Evolutionary conservation across 2,113 vertebrate species (phyloP).

Genomic region (Aythya baeri): DNA sequence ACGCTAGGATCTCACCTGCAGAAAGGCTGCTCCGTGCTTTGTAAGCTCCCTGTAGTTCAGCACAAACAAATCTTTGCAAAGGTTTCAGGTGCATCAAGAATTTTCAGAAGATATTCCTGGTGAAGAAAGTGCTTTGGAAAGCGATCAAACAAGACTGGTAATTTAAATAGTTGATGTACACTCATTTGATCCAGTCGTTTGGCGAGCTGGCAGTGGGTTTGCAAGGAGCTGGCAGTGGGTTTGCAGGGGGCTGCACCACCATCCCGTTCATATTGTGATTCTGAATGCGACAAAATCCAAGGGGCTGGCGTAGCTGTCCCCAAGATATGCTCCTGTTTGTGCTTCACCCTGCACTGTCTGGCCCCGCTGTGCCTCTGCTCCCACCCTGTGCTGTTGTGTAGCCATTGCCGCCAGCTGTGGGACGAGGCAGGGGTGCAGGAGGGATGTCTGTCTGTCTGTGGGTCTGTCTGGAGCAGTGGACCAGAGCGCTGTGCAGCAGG

Average conservation of each 20-base stretch:
- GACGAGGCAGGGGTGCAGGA: background rate
- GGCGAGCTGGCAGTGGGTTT: background rate
- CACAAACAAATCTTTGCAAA: background rate
- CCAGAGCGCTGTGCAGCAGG: background rate
- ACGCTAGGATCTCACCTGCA: background rate
- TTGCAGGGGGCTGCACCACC: background rate
- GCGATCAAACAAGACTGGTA: background rate
- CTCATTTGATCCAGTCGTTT: background rate
- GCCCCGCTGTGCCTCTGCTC: background rate
- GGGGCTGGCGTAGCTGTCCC: background rate
- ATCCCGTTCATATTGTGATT: background rate
- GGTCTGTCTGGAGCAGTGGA: background rate
- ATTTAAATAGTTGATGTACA: background rate
- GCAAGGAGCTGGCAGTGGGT: background rate
- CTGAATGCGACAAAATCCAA: background rate
- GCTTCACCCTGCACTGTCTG: background rate
- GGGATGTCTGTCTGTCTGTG: background rate
- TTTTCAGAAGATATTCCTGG: background rate
- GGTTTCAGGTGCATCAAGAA: background rate
- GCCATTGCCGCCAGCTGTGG: background rate
- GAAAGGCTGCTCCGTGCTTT: background rate
- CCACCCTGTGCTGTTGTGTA: background rate
- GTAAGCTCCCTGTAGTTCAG: background rate
- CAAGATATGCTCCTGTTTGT: rapidly evolving
- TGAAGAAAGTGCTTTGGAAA: background rate